Base-by-base conservation (phyloP, 2,888 invertebrate genomes). In the Hyalella azteca region DNA sequence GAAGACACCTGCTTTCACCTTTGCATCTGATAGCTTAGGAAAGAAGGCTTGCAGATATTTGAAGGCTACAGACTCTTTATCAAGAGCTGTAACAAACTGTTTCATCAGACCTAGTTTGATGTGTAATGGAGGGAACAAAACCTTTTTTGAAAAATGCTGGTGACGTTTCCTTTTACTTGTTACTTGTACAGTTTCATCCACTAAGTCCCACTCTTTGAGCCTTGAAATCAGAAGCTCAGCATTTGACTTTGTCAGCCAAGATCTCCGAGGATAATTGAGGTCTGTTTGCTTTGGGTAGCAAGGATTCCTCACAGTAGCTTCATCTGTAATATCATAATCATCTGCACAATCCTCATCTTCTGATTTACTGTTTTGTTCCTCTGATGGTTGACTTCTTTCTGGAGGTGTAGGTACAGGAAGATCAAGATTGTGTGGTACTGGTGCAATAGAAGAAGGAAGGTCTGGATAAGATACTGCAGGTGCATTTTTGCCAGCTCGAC, bases 221-320 rank as follows among this genome's bases (percentile, higher is more conserved):
- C 26, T 77, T 13, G 26, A 77, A 1, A 19, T 75, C 49, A 79
- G 19, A 45, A 75, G 79, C 40, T 73, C 75, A 54, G 32, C 75
- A 50, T 73, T 79, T 15, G 79, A 79, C 73, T 75, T 79, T 73
- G 49, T 73, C n/a, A 75, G 50, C 13, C 26, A 73, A 40, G 73
- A 41, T 73, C 79, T 79, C 29, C 19, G 50, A 26, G 76, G 59
- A 39, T 78, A 36, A 66, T 73, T 79, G 66, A 79, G 73, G 66
- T 79, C 48, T 32, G 73, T 15, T 79, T 73, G 41, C 13, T 19
- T 75, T 73, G 29, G 48, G 66, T 73, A 79, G 41, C 40, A 78
- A 15, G 11, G 79, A 41, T 45, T 41, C 41, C 26, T 79, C 39
- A 73, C 79, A 26, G 29, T 73, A 73, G 79, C 39, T 45, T 41